Base-by-base conservation (phyloP, 2,797 vertebrate species). In the Manis crassicaudata region DNA sequence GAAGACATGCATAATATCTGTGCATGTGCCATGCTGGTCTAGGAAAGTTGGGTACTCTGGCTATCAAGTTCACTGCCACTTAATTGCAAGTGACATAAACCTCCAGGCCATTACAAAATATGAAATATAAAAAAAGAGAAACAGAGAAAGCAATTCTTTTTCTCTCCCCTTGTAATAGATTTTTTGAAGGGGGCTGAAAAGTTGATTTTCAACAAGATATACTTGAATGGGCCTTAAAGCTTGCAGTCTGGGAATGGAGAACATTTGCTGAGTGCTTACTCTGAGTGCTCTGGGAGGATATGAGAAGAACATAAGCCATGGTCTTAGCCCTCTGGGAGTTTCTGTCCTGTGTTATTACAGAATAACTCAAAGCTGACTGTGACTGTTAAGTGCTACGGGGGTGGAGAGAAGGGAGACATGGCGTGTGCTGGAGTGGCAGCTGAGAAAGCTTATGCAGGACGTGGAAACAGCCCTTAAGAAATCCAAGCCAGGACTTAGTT, bases 61-160 rank as follows among this genome's bases (percentile, higher is more conserved):
- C 65, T 54, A 67, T 96, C 76, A 75, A 67, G 68, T 96, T 95
- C 73, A 86, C 73, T 77, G 80, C 68, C 52, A 87, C 60, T 95
- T 92, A 88, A 95, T 46, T 96, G 88, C 81, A 96, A 86, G 65
- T 92, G 94, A 81, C 92, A 89, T 84, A 87, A 92, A 96, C 75
- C 70, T 93, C 72, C 90, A 95, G 91, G 77, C 89, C 73, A 23
- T 54, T 76, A 35, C 23, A 54, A 89, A 95, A 86, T 46, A 9
- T 56, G 60, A 83, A 92, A 90, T 67, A 82, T 32, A 27, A 82
- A 81, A 93, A 76, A 92, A 86, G 56, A 90, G 68, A 95, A 94
- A 90, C 56, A 77, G 2, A 72, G 76, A 87, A 84, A 52, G 72
- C n/a, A 52, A 83, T 80, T 79, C 50, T 92, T 58, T 58, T 35